Percentiles rank a stretch among this genome's conserved stretches.
Conservation (phyloP, 2,113 vertebrate species). For the Corvus cornix region DNA sequence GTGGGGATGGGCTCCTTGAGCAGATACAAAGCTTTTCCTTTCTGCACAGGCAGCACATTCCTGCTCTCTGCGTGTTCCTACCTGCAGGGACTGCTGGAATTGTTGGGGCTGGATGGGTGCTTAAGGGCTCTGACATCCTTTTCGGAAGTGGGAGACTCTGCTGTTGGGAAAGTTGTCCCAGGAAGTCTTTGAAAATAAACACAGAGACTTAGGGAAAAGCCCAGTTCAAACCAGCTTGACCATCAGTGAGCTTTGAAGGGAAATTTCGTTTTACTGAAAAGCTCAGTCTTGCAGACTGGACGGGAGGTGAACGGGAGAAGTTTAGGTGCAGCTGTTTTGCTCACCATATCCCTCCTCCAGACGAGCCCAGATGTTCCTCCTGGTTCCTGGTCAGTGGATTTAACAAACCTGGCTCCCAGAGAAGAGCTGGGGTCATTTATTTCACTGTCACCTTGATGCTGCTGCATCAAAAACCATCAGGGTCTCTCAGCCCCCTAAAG, state of each 20-base stretch:
- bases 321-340: not conserved
- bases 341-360: not conserved
- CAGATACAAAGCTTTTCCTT: not conserved
- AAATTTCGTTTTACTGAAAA: not conserved
- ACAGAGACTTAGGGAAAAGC: not conserved
- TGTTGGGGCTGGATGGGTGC: not conserved
- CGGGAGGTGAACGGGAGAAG: not conserved
- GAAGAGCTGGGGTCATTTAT: not conserved
- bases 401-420: not conserved
- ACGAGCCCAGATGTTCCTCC: not conserved
- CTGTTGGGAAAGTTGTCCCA: not conserved
- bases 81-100: not conserved
- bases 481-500: not conserved
- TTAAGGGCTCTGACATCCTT: not conserved
- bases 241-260: not conserved
- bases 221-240: not conserved
- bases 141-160: not conserved
- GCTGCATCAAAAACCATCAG: not conserved
- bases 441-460: not conserved
- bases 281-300: not conserved
- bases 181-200: not conserved
- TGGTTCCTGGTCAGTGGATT: not conserved
- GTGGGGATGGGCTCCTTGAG: not conserved
- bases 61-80: not conserved
- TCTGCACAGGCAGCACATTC: not conserved